Percentiles rank a stretch among this genome's conserved stretches.
Conservation (phyloP, 2,888 invertebrate species). For the Cosmia pyralina region DNA sequence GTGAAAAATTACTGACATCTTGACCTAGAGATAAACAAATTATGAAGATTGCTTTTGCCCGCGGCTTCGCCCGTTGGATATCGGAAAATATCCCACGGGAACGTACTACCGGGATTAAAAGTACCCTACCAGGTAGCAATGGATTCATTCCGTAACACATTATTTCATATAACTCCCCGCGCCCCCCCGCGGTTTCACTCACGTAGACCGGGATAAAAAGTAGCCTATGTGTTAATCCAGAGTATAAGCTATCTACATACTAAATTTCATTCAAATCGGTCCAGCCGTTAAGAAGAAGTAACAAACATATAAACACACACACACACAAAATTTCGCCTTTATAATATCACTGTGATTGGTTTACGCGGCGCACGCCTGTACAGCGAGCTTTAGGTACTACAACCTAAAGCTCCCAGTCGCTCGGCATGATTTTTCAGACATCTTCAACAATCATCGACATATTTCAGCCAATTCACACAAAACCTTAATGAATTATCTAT, state of each 20-base stretch:
- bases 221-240: too few species aligned
- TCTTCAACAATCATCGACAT: neutral
- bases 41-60: constrained; percentile 5
- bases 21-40: constrained; percentile 33
- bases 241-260: too few species aligned
- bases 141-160: neutral
- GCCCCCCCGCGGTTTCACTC: too few species aligned
- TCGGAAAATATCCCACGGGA: neutral
- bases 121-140: neutral
- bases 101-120: neutral
- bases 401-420: neutral
- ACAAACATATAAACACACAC: too few species aligned
- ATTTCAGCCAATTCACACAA: neutral
- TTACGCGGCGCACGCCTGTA: neutral
- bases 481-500: neutral
- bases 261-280: too few species aligned
- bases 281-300: too few species aligned
- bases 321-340: too few species aligned
- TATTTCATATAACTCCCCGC: too few species aligned
- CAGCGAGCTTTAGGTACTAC: too few species aligned
- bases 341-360: neutral
- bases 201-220: too few species aligned
- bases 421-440: neutral
- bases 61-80: neutral
- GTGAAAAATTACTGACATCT: constrained; percentile 51